Conservation (phyloP, 2,888 invertebrate species). For the Xestia sexstrigata region DNA sequence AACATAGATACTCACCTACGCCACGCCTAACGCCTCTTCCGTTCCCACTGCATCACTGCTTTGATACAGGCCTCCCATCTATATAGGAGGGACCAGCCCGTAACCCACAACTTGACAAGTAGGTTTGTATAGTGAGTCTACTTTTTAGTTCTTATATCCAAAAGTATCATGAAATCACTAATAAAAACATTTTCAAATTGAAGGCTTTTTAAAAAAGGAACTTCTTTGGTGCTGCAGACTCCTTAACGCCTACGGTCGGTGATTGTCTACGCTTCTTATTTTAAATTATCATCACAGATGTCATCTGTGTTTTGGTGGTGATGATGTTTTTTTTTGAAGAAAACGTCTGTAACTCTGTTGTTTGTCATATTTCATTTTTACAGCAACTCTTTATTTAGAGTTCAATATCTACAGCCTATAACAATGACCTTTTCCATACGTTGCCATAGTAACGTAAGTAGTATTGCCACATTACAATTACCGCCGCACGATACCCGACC, state of each 20-base stretch:
- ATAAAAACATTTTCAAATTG: neutral
- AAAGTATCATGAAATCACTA: neutral
- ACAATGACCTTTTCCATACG: slow-evolving; percentile 27
- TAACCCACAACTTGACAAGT: neutral
- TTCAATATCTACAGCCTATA: neutral
- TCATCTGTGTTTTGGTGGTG: neutral
- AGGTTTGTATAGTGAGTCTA: neutral
- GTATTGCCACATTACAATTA: slow-evolving; percentile 41
- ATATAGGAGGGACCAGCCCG: too few species aligned
- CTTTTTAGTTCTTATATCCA: neutral
- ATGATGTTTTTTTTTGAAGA: neutral
- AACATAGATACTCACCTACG: neutral
- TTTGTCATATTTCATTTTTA: neutral
- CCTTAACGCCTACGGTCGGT: neutral
- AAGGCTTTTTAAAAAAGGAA: neutral
- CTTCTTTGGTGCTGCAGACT: neutral
- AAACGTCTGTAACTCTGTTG: neutral
- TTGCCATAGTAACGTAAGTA: neutral
- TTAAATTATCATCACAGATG: neutral
- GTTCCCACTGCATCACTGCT: neutral
- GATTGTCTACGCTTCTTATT: neutral
- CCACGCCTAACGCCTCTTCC: neutral
- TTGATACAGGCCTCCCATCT: neutral
- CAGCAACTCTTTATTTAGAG: neutral
- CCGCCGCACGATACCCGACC: slow-evolving; percentile 46